phyloP scores from a whole-genome alignment of 2,888 invertebrate genomes.

The Spialia ferax region DNA sequence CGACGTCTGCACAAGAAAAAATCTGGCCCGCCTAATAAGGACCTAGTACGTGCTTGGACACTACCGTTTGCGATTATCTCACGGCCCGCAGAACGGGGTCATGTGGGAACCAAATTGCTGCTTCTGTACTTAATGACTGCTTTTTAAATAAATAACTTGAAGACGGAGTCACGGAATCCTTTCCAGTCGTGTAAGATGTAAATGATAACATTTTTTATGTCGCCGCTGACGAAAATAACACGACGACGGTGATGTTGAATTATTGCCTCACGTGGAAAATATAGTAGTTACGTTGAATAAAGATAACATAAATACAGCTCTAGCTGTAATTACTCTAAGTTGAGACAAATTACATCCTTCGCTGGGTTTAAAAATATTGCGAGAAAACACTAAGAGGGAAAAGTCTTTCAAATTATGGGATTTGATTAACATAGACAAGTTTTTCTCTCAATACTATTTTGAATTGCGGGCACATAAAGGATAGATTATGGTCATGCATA shows the following conservation, averaged over 20 bases:
- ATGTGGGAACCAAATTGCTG: constrained; percentile 75
- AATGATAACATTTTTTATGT: constrained; percentile 63
- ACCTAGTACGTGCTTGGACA: constrained; percentile 77
- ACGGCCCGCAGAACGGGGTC: constrained; percentile 77
- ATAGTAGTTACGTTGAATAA: constrained; percentile 45
- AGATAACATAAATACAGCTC: constrained; percentile 40
- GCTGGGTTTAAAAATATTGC: constrained; percentile 17
- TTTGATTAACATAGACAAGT: constrained; percentile 63
- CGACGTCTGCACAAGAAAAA: constrained; percentile 60
- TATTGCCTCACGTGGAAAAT: constrained; percentile 48
- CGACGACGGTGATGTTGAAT: constrained; percentile 32
- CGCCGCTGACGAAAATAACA: constrained; percentile 41
- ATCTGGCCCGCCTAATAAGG: constrained; percentile 77
- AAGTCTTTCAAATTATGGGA: constrained; percentile 56
- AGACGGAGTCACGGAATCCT: constrained; percentile 67
- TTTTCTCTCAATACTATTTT: constrained; percentile 46
- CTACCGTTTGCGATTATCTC: constrained; percentile 82
- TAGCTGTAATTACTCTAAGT: constrained; percentile 34
- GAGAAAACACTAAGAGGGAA: constrained; percentile 17
- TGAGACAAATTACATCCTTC: constrained; percentile 36
- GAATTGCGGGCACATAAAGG: background rate
- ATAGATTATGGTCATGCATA: constrained; percentile 21
- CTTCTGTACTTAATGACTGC: constrained; percentile 67
- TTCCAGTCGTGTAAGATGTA: constrained; percentile 63
- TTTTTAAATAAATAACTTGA: constrained; percentile 64